phyloP scores from a whole-genome alignment of 2,888 invertebrate genomes.

The Sinopyrophorus schimmeli region DNA sequence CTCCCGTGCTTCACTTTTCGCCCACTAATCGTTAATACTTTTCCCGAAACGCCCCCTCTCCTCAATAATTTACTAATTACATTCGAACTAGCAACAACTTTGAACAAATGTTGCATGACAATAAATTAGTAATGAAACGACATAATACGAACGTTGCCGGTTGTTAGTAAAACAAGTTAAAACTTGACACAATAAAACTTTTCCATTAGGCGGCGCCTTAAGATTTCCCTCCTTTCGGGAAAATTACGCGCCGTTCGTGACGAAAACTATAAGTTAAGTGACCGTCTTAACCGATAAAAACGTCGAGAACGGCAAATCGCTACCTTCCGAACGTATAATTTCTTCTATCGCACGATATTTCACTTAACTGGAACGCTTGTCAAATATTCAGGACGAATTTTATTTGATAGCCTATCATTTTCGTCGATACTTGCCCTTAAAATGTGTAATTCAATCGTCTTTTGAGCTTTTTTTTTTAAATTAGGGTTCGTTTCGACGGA shows the following conservation, averaged over 20 bases:
- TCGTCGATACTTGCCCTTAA: conserved; percentile 24
- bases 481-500: conserved; percentile 11
- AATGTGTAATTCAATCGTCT: conserved; percentile 24
- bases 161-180: conserved; percentile 7
- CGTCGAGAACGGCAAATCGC: conserved; percentile 37
- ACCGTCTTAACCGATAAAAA: conserved; percentile 40
- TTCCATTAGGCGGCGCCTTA: conserved; percentile 12
- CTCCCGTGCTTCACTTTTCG: not conserved
- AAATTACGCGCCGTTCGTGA: conserved; percentile 33
- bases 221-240: conserved; percentile 15
- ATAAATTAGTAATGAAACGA: conserved; percentile 6
- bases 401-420: conserved; percentile 30
- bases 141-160: conserved; percentile 7
- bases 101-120: conserved; percentile 11
- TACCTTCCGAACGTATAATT: conserved; percentile 20
- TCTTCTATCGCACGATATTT: conserved; percentile 23
- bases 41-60: not conserved
- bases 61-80: conserved; percentile 2
- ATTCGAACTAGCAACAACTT: not conserved
- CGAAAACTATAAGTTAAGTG: conserved; percentile 36
- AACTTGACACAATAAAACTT: conserved; percentile 22
- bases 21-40: too few relatives aligned
- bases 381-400: conserved; percentile 31
- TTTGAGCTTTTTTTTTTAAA: conserved; percentile 21
- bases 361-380: conserved; percentile 26